Percentiles rank a stretch among this genome's conserved stretches.
Conservation (phyloP, 2,797 vertebrate genomes). For the Gouania willdenowi region DNA sequence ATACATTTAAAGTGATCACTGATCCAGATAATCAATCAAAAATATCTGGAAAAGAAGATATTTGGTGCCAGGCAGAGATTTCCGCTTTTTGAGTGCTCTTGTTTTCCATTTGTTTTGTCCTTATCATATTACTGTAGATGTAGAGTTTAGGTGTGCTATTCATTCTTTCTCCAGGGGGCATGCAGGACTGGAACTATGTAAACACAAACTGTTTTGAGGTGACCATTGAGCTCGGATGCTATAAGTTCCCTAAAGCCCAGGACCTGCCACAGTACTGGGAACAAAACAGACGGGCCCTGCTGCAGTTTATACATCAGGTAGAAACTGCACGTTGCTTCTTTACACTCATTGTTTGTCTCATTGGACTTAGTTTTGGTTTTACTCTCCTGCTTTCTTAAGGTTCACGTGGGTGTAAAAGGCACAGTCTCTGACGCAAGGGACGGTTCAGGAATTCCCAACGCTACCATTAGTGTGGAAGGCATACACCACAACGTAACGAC, state of each 20-base stretch:
- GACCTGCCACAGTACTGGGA: constrained; percentile 90
- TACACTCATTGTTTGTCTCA: too few species aligned
- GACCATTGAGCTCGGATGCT: constrained; percentile 92
- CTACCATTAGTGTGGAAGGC: constrained; percentile 83
- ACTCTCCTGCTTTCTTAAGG: constrained; percentile 62
- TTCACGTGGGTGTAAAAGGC: constrained; percentile 87
- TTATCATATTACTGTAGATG: too few species aligned
- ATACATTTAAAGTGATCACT: too few species aligned
- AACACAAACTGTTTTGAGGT: constrained; percentile 98
- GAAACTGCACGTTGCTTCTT: background rate
- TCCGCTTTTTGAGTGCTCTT: too few species aligned
- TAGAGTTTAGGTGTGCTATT: too few species aligned
- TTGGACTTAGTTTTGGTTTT: background rate
- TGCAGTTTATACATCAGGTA: constrained; percentile 94
- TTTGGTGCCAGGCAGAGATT: too few species aligned
- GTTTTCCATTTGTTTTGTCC: too few species aligned
- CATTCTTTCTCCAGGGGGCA: constrained; percentile 85
- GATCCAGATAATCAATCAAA: too few species aligned
- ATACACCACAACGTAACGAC: constrained; percentile 86
- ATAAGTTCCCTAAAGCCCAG: constrained; percentile 85
- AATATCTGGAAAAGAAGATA: too few species aligned
- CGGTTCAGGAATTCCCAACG: constrained; percentile 86
- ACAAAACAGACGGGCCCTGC: constrained; percentile 83
- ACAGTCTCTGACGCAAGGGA: constrained; percentile 86
- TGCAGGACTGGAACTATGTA: constrained; percentile 99